Conservation (phyloP, 2,888 invertebrate genomes). For the Nomada ruficornis region DNA sequence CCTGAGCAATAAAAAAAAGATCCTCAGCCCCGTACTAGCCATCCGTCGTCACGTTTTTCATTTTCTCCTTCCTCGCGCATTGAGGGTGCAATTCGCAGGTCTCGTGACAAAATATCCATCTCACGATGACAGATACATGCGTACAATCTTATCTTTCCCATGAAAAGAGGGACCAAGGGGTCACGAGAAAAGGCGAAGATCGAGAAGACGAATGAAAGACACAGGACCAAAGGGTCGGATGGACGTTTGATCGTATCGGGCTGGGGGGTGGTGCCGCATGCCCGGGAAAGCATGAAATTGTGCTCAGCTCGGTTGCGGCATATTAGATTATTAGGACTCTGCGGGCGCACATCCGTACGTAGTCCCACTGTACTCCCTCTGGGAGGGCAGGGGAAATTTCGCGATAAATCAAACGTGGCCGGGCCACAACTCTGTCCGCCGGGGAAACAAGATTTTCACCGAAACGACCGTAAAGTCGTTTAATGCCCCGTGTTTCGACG, state of each 20-base stretch:
- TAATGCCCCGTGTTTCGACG: constrained; percentile 24
- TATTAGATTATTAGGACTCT: constrained; percentile 72
- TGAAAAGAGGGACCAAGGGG: too few relatives aligned
- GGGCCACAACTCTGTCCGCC: constrained; percentile 43
- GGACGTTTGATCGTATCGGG: constrained; percentile 36
- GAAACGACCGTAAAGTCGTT: constrained; percentile 58
- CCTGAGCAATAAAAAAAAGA: too few relatives aligned
- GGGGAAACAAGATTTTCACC: constrained; percentile 63
- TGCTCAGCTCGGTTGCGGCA: constrained; percentile 68
- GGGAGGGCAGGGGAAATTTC: constrained; percentile 59
- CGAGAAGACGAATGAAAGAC: constrained; percentile 19
- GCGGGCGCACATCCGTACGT: constrained; percentile 51
- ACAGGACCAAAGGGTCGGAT: constrained; percentile 5
- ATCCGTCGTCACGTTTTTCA: too few relatives aligned
- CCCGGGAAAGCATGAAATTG: constrained; percentile 75
- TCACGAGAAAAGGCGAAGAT: not conserved
- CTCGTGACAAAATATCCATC: too few relatives aligned
- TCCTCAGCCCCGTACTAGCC: too few relatives aligned
- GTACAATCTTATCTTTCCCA: not conserved
- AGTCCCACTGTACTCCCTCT: constrained; percentile 45
- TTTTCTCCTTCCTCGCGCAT: too few relatives aligned
- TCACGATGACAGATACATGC: too few relatives aligned
- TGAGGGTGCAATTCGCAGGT: too few relatives aligned
- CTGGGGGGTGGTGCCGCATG: constrained; percentile 41
- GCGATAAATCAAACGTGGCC: constrained; percentile 72